Conservation (phyloP, 2,888 invertebrate genomes). For the Alentia gelatinosa region DNA sequence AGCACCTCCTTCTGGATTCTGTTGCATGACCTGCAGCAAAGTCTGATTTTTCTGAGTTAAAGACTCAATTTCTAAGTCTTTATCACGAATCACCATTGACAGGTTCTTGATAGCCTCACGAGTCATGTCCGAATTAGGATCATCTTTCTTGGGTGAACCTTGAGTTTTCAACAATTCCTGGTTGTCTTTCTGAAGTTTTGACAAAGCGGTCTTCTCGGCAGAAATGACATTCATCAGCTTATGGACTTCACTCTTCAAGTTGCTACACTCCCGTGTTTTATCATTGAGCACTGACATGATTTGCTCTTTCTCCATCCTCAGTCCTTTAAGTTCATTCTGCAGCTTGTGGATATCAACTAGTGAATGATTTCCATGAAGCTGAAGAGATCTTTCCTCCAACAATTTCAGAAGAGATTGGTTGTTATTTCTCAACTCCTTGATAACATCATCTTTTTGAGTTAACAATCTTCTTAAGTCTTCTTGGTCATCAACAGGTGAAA, state of each 20-base stretch:
- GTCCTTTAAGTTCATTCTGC: conserved; percentile 72
- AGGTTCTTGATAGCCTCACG: conserved; percentile 80
- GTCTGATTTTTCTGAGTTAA: conserved; percentile 80
- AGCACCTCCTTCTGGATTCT: conserved; percentile 62
- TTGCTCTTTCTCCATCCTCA: conserved; percentile 78
- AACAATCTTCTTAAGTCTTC: conserved; percentile 70
- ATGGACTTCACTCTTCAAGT: conserved; percentile 79
- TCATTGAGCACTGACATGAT: conserved; percentile 80
- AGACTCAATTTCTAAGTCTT: conserved; percentile 81
- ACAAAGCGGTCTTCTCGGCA: conserved; percentile 78
- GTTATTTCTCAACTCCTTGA: conserved; percentile 74
- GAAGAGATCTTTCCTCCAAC: conserved; percentile 72
- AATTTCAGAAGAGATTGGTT: conserved; percentile 75
- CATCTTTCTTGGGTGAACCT: conserved; percentile 56
- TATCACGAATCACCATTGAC: conserved; percentile 80
- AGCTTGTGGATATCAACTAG: conserved; percentile 73
- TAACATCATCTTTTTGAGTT: conserved; percentile 74
- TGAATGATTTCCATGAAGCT: conserved; percentile 67
- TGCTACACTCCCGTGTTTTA: conserved; percentile 79
- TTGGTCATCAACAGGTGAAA: conserved; percentile 64
- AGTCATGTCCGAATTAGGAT: conserved; percentile 78
- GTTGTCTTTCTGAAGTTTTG: conserved; percentile 79
- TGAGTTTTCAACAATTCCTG: conserved; percentile 66
- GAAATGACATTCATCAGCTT: conserved; percentile 79
- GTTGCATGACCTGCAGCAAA: conserved; percentile 77